A percentile compares a stretch with the other conserved stretches of the same genome.
Evolutionary conservation across 2,797 vertebrate genomes (phyloP).

Genomic region (Myoxocephalus aenaeus): DNA sequence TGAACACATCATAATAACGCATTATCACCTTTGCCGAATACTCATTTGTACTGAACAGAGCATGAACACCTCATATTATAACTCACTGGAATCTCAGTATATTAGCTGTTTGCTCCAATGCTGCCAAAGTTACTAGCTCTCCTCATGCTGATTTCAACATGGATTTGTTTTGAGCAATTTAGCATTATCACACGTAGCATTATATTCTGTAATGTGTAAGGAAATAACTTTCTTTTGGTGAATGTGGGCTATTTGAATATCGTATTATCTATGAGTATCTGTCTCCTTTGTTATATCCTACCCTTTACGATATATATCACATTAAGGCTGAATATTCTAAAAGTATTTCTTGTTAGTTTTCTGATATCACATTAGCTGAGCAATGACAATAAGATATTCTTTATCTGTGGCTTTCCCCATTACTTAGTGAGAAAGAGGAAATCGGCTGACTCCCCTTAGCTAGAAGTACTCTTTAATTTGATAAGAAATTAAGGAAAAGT

Average conservation of each 20-base stretch:
- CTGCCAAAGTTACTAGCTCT: background rate
- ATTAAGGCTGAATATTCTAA: background rate
- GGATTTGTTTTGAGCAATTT: too few species aligned
- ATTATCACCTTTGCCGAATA: background rate
- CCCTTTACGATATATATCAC: background rate
- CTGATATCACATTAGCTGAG: slow-evolving; percentile 26
- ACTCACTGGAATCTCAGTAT: background rate
- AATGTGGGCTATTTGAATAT: background rate
- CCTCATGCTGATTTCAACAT: background rate
- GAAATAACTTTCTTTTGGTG: background rate
- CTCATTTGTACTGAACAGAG: background rate
- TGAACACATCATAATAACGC: background rate
- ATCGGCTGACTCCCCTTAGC: slow-evolving; percentile 22
- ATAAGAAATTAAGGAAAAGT: slow-evolving; percentile 1
- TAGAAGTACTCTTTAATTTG: slow-evolving; percentile 16
- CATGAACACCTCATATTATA: background rate
- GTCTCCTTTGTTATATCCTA: background rate
- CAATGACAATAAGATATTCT: slow-evolving; percentile 17
- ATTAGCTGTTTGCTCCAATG: background rate
- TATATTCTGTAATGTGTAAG: background rate
- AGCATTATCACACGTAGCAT: background rate
- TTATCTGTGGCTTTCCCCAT: slow-evolving; percentile 29
- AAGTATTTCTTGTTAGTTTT: slow-evolving; percentile 11
- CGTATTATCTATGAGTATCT: background rate
- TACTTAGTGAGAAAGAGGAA: slow-evolving; percentile 20